These are phyloP conservation scores for Cichladusa arquata DNA, from an alignment of 2,113 vertebrate species.

Conservation along the genomic window DNA sequence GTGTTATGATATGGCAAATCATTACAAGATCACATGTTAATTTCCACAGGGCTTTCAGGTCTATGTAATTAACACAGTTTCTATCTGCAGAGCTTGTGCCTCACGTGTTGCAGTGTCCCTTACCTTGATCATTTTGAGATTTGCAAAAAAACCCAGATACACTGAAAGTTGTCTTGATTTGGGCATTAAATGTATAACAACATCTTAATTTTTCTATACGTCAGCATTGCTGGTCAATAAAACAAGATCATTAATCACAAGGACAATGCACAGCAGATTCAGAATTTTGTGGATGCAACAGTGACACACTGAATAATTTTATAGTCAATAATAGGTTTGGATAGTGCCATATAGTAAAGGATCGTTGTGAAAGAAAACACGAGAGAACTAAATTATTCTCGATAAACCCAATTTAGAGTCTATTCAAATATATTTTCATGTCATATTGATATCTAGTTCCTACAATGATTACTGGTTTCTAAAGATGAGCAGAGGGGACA, in stretches of 20 bases:
- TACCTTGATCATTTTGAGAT: neutral
- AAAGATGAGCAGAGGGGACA: neutral
- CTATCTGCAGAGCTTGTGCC: accelerated
- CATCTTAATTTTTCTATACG: neutral
- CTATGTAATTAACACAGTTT: neutral
- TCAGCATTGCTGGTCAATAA: neutral
- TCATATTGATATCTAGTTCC: neutral
- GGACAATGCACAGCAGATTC: neutral
- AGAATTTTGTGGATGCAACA: neutral
- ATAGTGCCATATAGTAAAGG: neutral
- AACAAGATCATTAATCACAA: neutral
- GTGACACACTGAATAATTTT: neutral
- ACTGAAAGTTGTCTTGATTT: neutral
- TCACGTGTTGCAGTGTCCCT: neutral
- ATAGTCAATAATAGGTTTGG: neutral
- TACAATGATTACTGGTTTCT: neutral
- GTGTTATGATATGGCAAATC: neutral
- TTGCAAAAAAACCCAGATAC: neutral
- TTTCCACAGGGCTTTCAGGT: neutral
- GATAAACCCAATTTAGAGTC: neutral
- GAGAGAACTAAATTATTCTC: neutral
- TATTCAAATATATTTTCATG: neutral
- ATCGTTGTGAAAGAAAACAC: neutral
- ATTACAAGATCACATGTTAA: neutral
- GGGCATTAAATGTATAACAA: neutral